Percentiles rank a stretch among this genome's conserved stretches.
These are phyloP conservation scores for Loriculus beryllinus DNA, from an alignment of 2,797 vertebrate genomes.

Conservation along the genomic window DNA sequence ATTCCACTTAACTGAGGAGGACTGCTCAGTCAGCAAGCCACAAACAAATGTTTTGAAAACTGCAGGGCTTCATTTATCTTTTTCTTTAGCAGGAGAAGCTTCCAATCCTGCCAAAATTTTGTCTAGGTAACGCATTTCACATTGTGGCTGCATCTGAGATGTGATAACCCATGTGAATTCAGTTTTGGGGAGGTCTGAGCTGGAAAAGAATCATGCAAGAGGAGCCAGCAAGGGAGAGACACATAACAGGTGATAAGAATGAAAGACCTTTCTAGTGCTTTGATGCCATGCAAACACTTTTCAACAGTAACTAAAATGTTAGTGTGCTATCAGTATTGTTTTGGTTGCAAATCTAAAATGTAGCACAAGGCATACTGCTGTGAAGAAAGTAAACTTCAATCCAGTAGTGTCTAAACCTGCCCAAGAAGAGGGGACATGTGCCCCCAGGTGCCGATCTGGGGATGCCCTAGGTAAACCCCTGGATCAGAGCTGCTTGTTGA, in stretches of 20 bases:
- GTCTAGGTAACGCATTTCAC: not conserved
- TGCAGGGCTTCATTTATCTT: not conserved
- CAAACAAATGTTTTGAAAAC: not conserved
- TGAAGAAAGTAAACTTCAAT: not conserved
- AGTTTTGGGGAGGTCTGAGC: not conserved
- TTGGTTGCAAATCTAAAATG: not conserved
- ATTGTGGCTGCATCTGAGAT: fast-evolving
- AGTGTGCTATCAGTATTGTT: not conserved
- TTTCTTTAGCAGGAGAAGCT: not conserved
- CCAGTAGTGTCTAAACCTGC: not conserved
- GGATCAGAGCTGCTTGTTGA: not conserved
- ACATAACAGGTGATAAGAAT: not conserved
- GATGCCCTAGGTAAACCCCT: not conserved
- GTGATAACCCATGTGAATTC: not conserved
- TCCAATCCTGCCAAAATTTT: not conserved
- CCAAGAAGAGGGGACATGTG: fast-evolving
- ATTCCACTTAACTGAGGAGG: not conserved
- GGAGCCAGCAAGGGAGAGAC: not conserved
- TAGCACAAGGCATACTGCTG: not conserved
- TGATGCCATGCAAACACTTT: not conserved
- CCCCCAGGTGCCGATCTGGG: fast-evolving
- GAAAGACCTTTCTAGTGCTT: not conserved
- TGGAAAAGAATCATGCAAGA: not conserved
- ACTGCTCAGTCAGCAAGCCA: not conserved
- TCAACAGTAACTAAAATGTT: not conserved